A percentile compares a stretch with the other conserved stretches of the same genome.
Evolutionary conservation across 2,888 invertebrate species (phyloP).

Genomic region (Ellobium chinense): DNA sequence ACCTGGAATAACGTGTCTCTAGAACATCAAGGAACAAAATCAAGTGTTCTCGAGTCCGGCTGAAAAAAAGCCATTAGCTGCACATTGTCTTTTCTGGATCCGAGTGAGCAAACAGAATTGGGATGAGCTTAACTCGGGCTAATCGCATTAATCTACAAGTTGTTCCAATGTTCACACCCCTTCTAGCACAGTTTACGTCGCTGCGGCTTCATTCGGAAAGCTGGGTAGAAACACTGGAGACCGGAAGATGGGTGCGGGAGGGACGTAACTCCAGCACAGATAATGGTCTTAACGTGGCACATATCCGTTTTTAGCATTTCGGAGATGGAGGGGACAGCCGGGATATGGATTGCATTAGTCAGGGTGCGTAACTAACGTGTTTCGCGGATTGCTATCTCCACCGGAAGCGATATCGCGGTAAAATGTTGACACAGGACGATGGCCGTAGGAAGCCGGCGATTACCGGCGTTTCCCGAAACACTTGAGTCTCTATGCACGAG

Average conservation of each 20-base stretch:
- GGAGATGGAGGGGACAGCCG: neutral
- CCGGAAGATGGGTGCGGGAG: neutral
- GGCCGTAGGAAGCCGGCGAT: conserved; percentile 39
- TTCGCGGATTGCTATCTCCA: neutral
- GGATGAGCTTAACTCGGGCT: neutral
- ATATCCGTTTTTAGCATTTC: neutral
- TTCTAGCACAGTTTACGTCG: neutral
- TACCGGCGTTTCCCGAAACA: conserved; percentile 37
- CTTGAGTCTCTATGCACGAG: conserved; percentile 10
- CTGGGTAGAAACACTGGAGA: neutral
- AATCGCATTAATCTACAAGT: neutral
- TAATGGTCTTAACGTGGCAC: neutral
- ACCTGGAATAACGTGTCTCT: too few species aligned
- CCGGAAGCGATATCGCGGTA: conserved; percentile 33
- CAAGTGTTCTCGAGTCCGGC: too few species aligned
- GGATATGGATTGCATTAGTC: neutral
- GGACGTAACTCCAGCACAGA: neutral
- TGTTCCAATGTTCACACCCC: neutral
- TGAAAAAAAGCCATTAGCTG: too few species aligned
- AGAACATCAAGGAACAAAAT: too few species aligned
- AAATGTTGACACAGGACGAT: conserved; percentile 32
- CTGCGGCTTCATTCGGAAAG: neutral
- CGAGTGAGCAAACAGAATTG: too few species aligned
- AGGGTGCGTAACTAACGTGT: neutral
- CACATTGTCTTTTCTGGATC: too few species aligned